Evolutionary conservation across 2,888 invertebrate genomes (phyloP), one percentile per base, ranked within the genome.

Genomic region (Nemotelus nigrinus): DNA sequence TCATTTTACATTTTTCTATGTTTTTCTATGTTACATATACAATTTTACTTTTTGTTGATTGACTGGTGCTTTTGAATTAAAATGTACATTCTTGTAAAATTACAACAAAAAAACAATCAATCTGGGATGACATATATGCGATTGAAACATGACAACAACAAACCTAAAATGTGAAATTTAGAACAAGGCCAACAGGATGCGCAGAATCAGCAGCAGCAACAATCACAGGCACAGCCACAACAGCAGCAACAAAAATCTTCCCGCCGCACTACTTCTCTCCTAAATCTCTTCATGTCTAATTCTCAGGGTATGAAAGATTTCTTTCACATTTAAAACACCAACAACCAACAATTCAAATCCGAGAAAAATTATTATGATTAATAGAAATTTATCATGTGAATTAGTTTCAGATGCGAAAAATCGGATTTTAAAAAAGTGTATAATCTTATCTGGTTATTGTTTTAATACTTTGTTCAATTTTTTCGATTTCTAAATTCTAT

Each of bases 211-310:
- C 79, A 81, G 39, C 78, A 78, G 58, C 76, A 68, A 67, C 79
- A 79, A n/a, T 82, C 81, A 81, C 82, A 81, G 80, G 81, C 80
- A 70, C 83, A 83, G 82, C 86, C 81, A 78, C 83, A 81, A 81
- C 83, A 82, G 79, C 83, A 81, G 82, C 82, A 84, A 82, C 84
- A 81, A 80, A 94, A 94, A 90, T 92, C 94, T 87, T 95, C 95
- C 88, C 94, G 96, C 89, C 93, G 96, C 90, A 95, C 96, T 88
- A 96, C 96, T 88, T 96, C 96, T 88, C 93, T 96, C 88, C 92
- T 96, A 89, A 96, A 96, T 92, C 92, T 96, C 90, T 96, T 96
- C 91, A 95, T 96, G 90, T 95, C 96, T 89, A 96, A 95, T 90
- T 95, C 96, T 90, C 96, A 95, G 92, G 96, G 95, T 92, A 96